These are phyloP conservation scores for Drosophila prosaltans DNA, from an alignment of 1,140 invertebrate genomes.

Conservation along the genomic window DNA sequence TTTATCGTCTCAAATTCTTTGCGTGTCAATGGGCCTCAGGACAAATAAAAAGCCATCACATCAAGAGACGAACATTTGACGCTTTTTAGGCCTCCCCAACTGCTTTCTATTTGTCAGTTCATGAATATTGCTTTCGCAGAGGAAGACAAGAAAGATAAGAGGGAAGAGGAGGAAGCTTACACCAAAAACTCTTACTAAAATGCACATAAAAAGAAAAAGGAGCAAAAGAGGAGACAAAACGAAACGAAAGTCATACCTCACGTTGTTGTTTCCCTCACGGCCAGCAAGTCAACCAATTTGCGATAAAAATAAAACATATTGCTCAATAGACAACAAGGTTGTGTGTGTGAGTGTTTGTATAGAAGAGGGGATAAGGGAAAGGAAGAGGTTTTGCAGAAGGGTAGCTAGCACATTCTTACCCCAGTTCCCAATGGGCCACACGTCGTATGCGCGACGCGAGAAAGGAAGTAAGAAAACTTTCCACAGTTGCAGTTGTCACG, in stretches of 20 bases:
- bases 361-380: background rate
- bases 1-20: slow-evolving; percentile 41
- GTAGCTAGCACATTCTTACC: background rate
- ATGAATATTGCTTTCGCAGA: slow-evolving; percentile 15
- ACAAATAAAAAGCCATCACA: slow-evolving; percentile 57
- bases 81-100: slow-evolving; percentile 52
- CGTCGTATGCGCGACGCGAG: slow-evolving; percentile 65
- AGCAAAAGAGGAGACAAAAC: slow-evolving; percentile 4
- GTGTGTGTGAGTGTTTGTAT: slow-evolving; percentile 22
- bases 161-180: background rate
- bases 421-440: slow-evolving; percentile 38
- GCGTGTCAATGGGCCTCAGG: slow-evolving; percentile 59
- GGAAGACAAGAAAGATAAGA: background rate
- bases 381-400: background rate
- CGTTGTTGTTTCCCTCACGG: slow-evolving; percentile 23
- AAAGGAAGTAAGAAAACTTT: slow-evolving; percentile 47
- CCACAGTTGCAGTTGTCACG: slow-evolving; percentile 69
- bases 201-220: slow-evolving; percentile 24
- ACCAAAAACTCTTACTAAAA: slow-evolving; percentile 7
- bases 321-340: slow-evolving; percentile 67
- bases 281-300: slow-evolving; percentile 74
- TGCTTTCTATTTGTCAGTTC: slow-evolving; percentile 36
- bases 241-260: slow-evolving; percentile 2
- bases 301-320: slow-evolving; percentile 80
- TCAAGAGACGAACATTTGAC: slow-evolving; percentile 53